Evolutionary conservation across 1,140 invertebrate species (phyloP), one percentile per base, ranked within the genome.

Genomic region (Lanistes nyassanus): DNA sequence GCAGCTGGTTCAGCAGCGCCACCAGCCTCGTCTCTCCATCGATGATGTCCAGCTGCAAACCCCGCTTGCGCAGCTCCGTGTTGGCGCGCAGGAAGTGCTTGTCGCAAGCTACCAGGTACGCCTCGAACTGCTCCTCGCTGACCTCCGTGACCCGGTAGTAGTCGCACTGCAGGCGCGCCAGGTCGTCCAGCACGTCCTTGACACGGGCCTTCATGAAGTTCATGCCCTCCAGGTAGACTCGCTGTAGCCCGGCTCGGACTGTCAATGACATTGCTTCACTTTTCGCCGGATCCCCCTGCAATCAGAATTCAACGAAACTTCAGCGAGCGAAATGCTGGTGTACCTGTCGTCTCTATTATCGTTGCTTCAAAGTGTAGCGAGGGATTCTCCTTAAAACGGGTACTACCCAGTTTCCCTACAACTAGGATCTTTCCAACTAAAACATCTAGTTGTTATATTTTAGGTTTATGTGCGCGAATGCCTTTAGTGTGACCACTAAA

Each of bases 1-100:
- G 74, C 26, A 87, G 64, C 29, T 79, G 62, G 69, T 88, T 88
- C 36, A 88, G 74, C 37, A 88, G 65, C 21, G 79, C 36, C 23
- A 88, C 84, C 16, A 87, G 60, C 26, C 80, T 62, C 23, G 84
- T 77, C 67, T 87, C 86, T 29, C 80, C 79, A 60, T 88, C 86
- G 16, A 88, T 80, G 21, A 84, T 81, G 70, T 84, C 80, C 6
- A 86, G 76, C 55, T 81, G 81, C 16, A 84, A 75, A 74, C 82
- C 78, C 47, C 83, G 84, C 34, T 82, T 78, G 6, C 82, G 67
- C 26, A 88, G 81, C 39, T 85, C 79, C 68, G 83, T 84, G 77
- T 86, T 86, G 39, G 83, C 86, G 6, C 76, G 75, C 19, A 86
- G 79, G 21, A 88, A 77, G 26, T 84, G 78, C 26, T 82, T 79